Conservation (phyloP, 2,797 vertebrate species). For the Micropoecilia bifurca region DNA sequence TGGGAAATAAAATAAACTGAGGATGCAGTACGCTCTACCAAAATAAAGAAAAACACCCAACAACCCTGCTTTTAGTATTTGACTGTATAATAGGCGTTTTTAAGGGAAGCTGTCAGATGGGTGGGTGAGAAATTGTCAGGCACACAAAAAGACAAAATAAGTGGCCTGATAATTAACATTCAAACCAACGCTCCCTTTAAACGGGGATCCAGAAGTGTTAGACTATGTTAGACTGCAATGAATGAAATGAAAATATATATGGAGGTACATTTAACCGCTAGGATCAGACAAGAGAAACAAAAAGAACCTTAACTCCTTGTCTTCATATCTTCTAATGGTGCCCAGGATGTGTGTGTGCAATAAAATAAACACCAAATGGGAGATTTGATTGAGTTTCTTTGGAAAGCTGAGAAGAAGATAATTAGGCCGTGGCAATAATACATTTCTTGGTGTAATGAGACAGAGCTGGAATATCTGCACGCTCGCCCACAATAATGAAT, state of each 20-base stretch:
- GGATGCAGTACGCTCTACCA: slow-evolving; percentile 13
- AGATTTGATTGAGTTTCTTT: slow-evolving; percentile 52
- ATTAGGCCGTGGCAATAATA: slow-evolving; percentile 63
- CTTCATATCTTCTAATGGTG: slow-evolving; percentile 22
- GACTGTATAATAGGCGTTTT: slow-evolving; percentile 68
- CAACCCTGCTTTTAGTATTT: slow-evolving; percentile 53
- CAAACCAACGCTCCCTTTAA: slow-evolving; percentile 45
- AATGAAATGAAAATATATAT: slow-evolving; percentile 8
- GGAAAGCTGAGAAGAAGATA: slow-evolving; percentile 42
- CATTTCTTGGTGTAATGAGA: slow-evolving; percentile 65
- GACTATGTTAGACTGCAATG: neutral
- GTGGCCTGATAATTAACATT: slow-evolving; percentile 54
- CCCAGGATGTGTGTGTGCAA: slow-evolving; percentile 27
- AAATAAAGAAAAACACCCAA: slow-evolving; percentile 2
- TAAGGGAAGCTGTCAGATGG: slow-evolving; percentile 53
- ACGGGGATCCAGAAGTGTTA: slow-evolving; percentile 5
- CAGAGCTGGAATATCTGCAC: slow-evolving; percentile 56
- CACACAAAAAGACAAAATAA: slow-evolving; percentile 1
- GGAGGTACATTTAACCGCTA: slow-evolving; percentile 11
- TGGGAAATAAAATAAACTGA: slow-evolving; percentile 31
- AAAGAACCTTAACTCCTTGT: neutral
- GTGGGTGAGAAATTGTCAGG: slow-evolving; percentile 35
- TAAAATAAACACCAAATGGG: slow-evolving; percentile 52
- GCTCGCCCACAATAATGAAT: slow-evolving; percentile 57
- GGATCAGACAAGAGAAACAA: slow-evolving; percentile 8